Base-by-base conservation (phyloP, 2,888 invertebrate species). In the Diploptera punctata region DNA sequence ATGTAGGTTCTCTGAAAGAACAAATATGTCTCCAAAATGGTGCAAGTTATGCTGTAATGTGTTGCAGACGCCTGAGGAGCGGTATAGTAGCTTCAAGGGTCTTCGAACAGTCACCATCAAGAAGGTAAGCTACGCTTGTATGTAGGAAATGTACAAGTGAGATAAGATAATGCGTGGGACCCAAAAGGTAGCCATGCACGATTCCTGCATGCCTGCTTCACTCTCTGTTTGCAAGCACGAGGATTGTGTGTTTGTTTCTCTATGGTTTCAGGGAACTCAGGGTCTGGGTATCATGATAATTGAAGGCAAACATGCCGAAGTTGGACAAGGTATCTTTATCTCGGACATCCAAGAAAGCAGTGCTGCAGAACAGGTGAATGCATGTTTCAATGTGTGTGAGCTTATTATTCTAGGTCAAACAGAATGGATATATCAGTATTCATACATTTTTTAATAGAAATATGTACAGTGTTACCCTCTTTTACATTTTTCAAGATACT, bases 261-360 rank as follows among this genome's bases (percentile, higher is more conserved):
- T 71, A 76, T 77, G 74, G 76, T 75, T 79, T 76, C 86, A 93
- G 92, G 92, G 91, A 78, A 88, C 88, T 73, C 90, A 92, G 75
- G 94, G 94, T 73, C 86, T 97, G 76, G 97, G 97, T 76, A 94
- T 97, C 80, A 97, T 97, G 96, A 95, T 97, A 80, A 95, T 97
- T 82, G 97, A 96, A 82, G 96, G 97, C 74, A 92, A 94, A 77
- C 96, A 97, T 84, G 92, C 93, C 62, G 95, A 96, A 82, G 93
- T 95, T 44, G 96, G 97, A 26, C 91, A 92, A 79, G 96, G 96
- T 73, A 96, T 97, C 82, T 97, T 97, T 85, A 92, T 97, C 78
- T 96, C 96, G 3, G 96, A 97, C 83, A 90, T 97, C 74, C 95
- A 96, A 79, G 95, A 94, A 80, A 94, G 93, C 78, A 95, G 95